Evolutionary conservation across 2,797 vertebrate genomes (phyloP), one percentile per base, ranked within the genome.

Genomic region (Parotocinclus haroldoi): DNA sequence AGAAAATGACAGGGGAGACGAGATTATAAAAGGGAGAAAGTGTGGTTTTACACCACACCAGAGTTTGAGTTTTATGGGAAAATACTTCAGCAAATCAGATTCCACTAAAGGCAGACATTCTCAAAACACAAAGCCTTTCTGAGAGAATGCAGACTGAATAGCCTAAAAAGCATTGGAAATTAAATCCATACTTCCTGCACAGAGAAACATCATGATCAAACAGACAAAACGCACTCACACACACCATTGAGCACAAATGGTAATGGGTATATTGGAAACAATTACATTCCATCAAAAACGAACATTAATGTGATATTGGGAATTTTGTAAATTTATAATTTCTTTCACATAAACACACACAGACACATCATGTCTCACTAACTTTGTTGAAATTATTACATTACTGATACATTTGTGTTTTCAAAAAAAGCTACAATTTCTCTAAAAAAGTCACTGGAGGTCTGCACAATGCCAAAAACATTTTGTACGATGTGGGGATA

Each of bases 21-120:
- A 64, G 62, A 46, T 9, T n/a, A 10, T 62, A 27, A 66, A 39
- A 66, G 55, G 19, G 55, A 44, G 63, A 72, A 67, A 52, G 50
- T 46, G 73, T 63, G 51, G 54, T 66, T 68, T 54, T 11, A 60
- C 70, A 80, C 80, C 82, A 72, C 79, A 80, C 54, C 9, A 76
- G 39, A 38, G 78, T 55, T 76, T 71, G 63, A 74, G 71, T 76
- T 81, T 82, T 79, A 80, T 81, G 79, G 79, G 80, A 81, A 83
- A 80, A 76, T 80, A 74, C 79, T 83, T 80, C 66, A 72, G 50
- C 65, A 66, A 77, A 68, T 75, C 37, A 58, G 69, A 74, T 68
- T 80, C 72, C 63, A 71, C 54, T 72, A 75, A 45, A 63, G 48
- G 68, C 61, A 50, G 61, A 39, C 64, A 63, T 66, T 64, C 40